These are phyloP conservation scores for Cotesia typhae DNA, from an alignment of 1,140 invertebrate species.

Conservation along the genomic window DNA sequence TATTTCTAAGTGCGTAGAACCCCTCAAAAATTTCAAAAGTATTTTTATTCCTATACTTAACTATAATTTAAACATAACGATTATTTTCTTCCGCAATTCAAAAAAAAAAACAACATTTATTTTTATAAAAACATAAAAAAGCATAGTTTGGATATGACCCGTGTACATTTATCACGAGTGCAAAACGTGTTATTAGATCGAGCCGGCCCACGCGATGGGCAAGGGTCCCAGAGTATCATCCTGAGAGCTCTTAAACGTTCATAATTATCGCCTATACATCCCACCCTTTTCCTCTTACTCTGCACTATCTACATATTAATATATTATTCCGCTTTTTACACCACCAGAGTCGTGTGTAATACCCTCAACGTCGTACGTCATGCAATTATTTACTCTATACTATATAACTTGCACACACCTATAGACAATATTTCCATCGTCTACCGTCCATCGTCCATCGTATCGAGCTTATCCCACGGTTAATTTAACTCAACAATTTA, in stretches of 20 bases:
- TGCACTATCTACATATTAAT: conserved; percentile 9
- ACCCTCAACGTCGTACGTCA: conserved; percentile 40
- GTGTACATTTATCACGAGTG: conserved; percentile 38
- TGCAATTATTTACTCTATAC: conserved; percentile 50
- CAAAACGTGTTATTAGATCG: conserved; percentile 59
- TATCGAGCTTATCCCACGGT: too few species aligned
- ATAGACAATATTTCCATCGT: conserved; percentile 25
- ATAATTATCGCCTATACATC: conserved; percentile 55
- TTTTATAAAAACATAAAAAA: too few species aligned
- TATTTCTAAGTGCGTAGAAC: too few species aligned
- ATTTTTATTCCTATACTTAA: too few species aligned
- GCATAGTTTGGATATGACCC: conserved; percentile 7
- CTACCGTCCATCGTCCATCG: too few species aligned
- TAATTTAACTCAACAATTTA: too few species aligned
- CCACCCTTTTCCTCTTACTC: conserved; percentile 43
- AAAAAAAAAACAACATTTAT: too few species aligned
- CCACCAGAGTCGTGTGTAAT: conserved; percentile 33
- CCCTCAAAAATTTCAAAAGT: too few species aligned
- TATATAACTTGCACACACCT: neutral
- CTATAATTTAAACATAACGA: too few species aligned
- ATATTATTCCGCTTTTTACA: conserved; percentile 22
- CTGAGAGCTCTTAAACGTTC: conserved; percentile 50
- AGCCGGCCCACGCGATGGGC: conserved; percentile 50
- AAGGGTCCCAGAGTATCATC: conserved; percentile 19
- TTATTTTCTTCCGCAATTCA: too few species aligned